Conservation (phyloP, 1,140 invertebrate species). For the Nasonia giraulti region DNA sequence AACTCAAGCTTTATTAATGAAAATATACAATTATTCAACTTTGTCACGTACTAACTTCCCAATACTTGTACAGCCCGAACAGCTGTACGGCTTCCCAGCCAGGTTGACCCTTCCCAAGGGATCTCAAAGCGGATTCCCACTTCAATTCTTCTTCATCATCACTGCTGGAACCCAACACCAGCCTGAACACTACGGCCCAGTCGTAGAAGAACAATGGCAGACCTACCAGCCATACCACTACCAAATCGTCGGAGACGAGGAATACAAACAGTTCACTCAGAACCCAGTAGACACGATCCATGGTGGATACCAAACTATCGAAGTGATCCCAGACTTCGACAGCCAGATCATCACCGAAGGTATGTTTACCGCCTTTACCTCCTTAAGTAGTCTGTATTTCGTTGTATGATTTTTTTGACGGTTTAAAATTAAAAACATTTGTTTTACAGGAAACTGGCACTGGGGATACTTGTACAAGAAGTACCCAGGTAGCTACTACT, state of each 20-base stretch:
- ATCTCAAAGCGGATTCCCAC: constrained; percentile 75
- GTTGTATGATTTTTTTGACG: neutral
- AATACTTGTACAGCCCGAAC: constrained; percentile 64
- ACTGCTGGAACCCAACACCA: constrained; percentile 68
- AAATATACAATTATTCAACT: neutral
- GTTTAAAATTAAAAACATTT: neutral
- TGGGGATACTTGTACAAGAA: constrained; percentile 62
- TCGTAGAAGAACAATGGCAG: constrained; percentile 60
- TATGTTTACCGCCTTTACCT: neutral
- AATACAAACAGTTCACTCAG: constrained; percentile 60
- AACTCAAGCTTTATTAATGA: neutral
- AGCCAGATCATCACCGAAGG: constrained; percentile 37
- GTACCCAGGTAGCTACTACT: constrained; percentile 65
- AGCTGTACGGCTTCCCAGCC: constrained; percentile 76
- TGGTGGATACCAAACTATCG: constrained; percentile 56
- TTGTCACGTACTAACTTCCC: neutral
- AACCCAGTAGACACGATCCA: constrained; percentile 39
- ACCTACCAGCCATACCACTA: constrained; percentile 63
- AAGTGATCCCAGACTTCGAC: constrained; percentile 63
- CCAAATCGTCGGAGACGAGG: constrained; percentile 65
- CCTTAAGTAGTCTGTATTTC: neutral
- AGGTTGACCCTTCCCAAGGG: constrained; percentile 78
- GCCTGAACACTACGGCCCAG: constrained; percentile 58
- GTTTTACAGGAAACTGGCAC: constrained; percentile 54
- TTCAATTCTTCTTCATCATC: constrained; percentile 78